Conservation (phyloP, 2,888 invertebrate genomes). For the Antheraea assamensis region DNA sequence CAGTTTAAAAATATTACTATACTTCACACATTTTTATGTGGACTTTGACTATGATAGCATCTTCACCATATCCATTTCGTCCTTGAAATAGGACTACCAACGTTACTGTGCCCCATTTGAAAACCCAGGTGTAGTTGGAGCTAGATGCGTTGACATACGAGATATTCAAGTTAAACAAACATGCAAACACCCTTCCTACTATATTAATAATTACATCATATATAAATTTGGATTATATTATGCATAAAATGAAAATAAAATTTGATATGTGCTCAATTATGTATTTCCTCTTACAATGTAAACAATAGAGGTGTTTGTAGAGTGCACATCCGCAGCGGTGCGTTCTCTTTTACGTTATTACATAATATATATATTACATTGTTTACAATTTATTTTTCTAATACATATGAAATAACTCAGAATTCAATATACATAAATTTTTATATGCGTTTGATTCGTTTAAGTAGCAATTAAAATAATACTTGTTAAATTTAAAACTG, state of each 20-base stretch:
- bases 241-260: conserved; percentile 4
- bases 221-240: not conserved
- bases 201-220: no score
- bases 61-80: not conserved
- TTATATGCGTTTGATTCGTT: not conserved
- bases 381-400: not conserved
- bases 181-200: no score
- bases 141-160: no score
- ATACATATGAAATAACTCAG: not conserved
- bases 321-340: not conserved
- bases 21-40: not conserved
- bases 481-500: not conserved
- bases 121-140: no score
- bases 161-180: no score
- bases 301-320: not conserved
- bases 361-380: not conserved
- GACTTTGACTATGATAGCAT: not conserved
- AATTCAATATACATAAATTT: not conserved
- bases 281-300: conserved; percentile 19
- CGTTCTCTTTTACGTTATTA: not conserved
- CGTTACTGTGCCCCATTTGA: not conserved
- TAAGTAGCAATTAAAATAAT: not conserved
- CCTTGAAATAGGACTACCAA: not conserved
- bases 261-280: conserved; percentile 22
- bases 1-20: not conserved